Percentiles rank a stretch among this genome's conserved stretches.
Conservation (phyloP, 2,888 invertebrate genomes). For the Hoplodrina blanda region DNA sequence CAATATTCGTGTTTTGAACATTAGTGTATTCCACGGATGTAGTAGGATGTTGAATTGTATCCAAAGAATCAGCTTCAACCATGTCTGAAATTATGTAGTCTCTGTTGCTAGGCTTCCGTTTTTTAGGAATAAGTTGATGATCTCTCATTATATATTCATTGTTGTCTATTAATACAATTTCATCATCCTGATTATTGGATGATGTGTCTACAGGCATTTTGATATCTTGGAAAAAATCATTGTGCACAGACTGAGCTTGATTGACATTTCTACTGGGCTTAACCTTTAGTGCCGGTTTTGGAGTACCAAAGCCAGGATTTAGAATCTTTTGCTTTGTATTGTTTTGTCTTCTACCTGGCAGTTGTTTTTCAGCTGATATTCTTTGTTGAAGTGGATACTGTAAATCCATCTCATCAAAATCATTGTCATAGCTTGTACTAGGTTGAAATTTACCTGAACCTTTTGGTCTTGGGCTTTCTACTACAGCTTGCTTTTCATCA, state of each 20-base stretch:
- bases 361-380: constrained; percentile 88
- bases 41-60: constrained; percentile 67
- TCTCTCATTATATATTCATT: constrained; percentile 90
- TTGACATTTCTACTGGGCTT: constrained; percentile 58
- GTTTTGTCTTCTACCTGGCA: constrained; percentile 78
- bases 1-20: constrained; percentile 67
- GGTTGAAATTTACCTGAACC: constrained; percentile 78
- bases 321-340: constrained; percentile 83
- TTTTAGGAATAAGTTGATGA: constrained; percentile 80
- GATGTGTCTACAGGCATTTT: constrained; percentile 53
- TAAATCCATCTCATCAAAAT: constrained; percentile 77
- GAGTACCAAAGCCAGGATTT: constrained; percentile 77
- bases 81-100: constrained; percentile 77
- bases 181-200: constrained; percentile 70
- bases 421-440: constrained; percentile 70
- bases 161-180: constrained; percentile 90
- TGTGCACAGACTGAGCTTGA: constrained; percentile 61
- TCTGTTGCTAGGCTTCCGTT: constrained; percentile 63
- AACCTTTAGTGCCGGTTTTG: constrained; percentile 64
- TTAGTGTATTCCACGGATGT: constrained; percentile 77
- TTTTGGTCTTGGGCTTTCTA: constrained; percentile 51
- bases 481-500: constrained; percentile 73
- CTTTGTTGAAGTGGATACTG: constrained; percentile 81
- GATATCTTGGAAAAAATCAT: constrained; percentile 73
- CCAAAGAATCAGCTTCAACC: constrained; percentile 72